Evolutionary conservation across 2,888 invertebrate species (phyloP), one percentile per base, ranked within the genome.

Genomic region (Fragum whitleyi): DNA sequence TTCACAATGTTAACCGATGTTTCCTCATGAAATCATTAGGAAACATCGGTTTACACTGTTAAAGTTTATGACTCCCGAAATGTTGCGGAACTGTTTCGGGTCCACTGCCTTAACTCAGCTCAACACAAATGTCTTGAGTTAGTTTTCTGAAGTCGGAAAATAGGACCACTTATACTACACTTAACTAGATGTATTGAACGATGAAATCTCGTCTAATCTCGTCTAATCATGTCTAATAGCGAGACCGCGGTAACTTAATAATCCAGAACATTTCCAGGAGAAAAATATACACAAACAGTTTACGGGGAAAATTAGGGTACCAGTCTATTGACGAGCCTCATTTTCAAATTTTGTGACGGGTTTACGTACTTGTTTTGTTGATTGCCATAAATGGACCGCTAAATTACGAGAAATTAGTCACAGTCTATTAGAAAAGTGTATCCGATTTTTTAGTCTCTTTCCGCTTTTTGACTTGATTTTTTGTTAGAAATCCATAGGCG

Each of bases 251-350:
- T 65, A 65, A 65, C 65, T 65, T 26, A 65, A 65, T 65, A 65
- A 65, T 21, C 42, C 23, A 16, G 65, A 39, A 39, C 65, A 65
- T 42, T 65, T 65, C 42, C 23, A 14, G 14, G 65, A 36, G 65
- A 62, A 65, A 65, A 42, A 65, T 65, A 65, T 65, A 65, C 36
- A 65, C 65, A 65, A 65, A 65, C 65, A 65, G 65, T 65, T 65
- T 65, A 65, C 65, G 65, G 42, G 61, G 16, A 42, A 65, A 65
- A 65, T 65, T 65, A 65, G 65, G 47, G 19, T 14, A 2, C 65
- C 42, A 39, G 65, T 65, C 65, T 42, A 65, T 65, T 65, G 28
- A 57, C 57, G 28, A 57, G 57, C 57, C 57, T 57, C 57, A 57
- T 26, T 57, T 28, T 57, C 21, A 19, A 57, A 28, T 2, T 57